Conservation (phyloP, 2,888 invertebrate species). For the Blastobasis lacticolella region DNA sequence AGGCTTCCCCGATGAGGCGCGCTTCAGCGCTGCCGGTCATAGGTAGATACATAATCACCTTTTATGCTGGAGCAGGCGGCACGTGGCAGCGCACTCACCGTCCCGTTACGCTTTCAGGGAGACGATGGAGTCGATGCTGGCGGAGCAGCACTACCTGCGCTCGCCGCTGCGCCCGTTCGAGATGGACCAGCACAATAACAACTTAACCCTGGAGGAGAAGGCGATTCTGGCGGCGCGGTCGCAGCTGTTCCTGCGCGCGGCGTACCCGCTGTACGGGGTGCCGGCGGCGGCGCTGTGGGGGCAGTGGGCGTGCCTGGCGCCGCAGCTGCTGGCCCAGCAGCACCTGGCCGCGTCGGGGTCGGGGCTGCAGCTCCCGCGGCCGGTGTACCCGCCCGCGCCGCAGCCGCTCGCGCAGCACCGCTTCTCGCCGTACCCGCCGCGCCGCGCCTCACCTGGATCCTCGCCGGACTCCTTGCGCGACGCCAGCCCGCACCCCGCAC, state of each 20-base stretch:
- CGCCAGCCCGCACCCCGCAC: constrained; percentile 54
- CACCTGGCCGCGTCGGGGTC: constrained; percentile 73
- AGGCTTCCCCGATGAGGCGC: constrained; percentile 69
- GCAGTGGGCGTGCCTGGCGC: constrained; percentile 81
- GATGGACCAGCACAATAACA: constrained; percentile 81
- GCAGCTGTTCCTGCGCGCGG: constrained; percentile 81
- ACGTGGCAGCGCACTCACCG: constrained; percentile 17
- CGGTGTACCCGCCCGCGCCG: constrained; percentile 52
- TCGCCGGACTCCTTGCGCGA: constrained; percentile 77
- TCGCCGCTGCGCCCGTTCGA: constrained; percentile 84
- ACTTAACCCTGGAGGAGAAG: constrained; percentile 84
- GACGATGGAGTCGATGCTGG: constrained; percentile 92
- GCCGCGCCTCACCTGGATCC: constrained; percentile 66
- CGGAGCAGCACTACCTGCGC: constrained; percentile 87
- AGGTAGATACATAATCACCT: constrained; percentile 53
- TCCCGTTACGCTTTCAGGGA: constrained; percentile 76
- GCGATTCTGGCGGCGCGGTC: constrained; percentile 85
- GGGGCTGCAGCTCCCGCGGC: constrained; percentile 64
- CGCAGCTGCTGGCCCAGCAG: constrained; percentile 79
- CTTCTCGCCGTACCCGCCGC: constrained; percentile 75
- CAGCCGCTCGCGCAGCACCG: constrained; percentile 73
- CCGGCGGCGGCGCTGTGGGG: constrained; percentile 78
- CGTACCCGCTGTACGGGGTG: constrained; percentile 74
- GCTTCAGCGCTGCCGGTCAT: constrained; percentile 66
- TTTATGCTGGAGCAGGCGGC: constrained; percentile 2